Evolutionary conservation across 2,888 invertebrate species (phyloP).

Genomic region (Latrodectus hesperus): DNA sequence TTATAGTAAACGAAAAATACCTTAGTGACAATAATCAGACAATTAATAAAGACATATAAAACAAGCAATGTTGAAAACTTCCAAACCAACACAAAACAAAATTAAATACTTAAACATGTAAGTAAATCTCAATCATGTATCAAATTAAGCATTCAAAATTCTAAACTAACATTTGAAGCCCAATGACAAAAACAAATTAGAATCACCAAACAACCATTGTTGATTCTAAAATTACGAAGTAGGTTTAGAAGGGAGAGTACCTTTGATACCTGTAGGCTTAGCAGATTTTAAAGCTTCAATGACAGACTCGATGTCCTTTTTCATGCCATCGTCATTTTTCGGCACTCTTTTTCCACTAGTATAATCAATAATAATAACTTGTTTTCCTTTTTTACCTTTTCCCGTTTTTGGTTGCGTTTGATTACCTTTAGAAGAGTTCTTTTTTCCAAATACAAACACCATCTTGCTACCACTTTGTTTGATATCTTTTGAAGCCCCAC

Average conservation of each 20-base stretch:
- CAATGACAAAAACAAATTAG: too few relatives aligned
- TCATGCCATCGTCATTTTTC: slow-evolving; percentile 48
- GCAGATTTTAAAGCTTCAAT: slow-evolving; percentile 58
- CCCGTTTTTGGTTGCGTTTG: slow-evolving; percentile 1
- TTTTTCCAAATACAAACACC: slow-evolving; percentile 50
- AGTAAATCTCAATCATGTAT: too few relatives aligned
- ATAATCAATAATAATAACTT: slow-evolving; percentile 63
- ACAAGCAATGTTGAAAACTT: too few relatives aligned
- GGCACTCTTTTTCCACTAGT: slow-evolving; percentile 38
- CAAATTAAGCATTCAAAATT: too few relatives aligned
- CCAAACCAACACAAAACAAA: too few relatives aligned
- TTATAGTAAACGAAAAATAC: too few relatives aligned
- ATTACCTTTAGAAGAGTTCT: slow-evolving; percentile 6
- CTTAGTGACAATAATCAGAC: too few relatives aligned
- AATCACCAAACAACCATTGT: slow-evolving; percentile 2
- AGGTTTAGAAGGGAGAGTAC: slow-evolving; percentile 30
- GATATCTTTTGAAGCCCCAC: slow-evolving; percentile 1
- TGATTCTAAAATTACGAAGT: background rate
- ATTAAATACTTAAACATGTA: too few relatives aligned
- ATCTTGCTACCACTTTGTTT: slow-evolving; percentile 49
- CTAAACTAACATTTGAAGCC: too few relatives aligned
- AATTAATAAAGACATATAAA: too few relatives aligned
- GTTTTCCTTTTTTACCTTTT: slow-evolving; percentile 39
- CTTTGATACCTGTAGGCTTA: slow-evolving; percentile 31
- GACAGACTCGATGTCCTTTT: slow-evolving; percentile 57